These are phyloP conservation scores for Ophioninae sp. DNA, from an alignment of 2,888 invertebrate genomes.

Conservation along the genomic window DNA sequence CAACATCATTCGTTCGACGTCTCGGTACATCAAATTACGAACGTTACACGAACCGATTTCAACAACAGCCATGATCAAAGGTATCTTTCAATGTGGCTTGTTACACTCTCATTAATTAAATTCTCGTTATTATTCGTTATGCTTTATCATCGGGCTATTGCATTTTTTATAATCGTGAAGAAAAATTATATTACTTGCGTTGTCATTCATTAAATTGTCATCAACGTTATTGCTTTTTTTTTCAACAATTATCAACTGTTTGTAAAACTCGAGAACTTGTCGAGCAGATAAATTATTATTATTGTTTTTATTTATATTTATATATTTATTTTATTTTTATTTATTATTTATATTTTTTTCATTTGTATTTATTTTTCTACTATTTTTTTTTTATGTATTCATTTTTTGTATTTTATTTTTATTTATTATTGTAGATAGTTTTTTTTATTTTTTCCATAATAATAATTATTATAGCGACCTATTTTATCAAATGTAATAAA, in stretches of 20 bases:
- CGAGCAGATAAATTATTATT: neutral
- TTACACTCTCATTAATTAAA: neutral
- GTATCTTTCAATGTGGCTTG: neutral
- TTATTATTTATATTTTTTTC: neutral
- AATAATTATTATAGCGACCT: neutral
- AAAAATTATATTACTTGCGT: neutral
- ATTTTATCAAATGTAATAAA: neutral
- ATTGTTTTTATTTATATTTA: neutral
- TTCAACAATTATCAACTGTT: neutral
- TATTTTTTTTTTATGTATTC: neutral
- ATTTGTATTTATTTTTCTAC: neutral
- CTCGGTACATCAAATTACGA: neutral
- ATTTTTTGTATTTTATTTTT: no score
- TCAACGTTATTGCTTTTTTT: neutral
- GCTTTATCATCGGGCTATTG: neutral
- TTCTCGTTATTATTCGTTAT: neutral
- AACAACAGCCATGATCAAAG: neutral
- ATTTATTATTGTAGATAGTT: neutral
- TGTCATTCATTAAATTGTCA: neutral
- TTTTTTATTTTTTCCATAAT: neutral
- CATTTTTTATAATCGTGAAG: neutral
- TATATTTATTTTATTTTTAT: neutral
- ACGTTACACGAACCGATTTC: neutral
- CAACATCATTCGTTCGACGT: conserved; percentile 1
- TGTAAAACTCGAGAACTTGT: no score